Evolutionary conservation across 2,113 vertebrate species (phyloP).

Genomic region (Cololabis saira): DNA sequence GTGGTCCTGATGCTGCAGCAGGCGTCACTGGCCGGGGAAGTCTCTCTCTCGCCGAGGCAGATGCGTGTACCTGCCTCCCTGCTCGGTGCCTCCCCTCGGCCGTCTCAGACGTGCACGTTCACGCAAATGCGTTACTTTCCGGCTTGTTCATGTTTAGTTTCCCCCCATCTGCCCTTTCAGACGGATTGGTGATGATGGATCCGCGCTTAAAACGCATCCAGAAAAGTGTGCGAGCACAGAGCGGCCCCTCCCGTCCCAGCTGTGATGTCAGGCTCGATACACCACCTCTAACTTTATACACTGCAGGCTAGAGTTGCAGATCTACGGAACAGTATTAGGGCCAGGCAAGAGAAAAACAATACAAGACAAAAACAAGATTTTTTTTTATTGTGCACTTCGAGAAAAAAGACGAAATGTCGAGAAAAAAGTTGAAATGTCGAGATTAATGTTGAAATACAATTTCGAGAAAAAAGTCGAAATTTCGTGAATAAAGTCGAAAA

Average conservation of each 20-base stretch:
- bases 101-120: background rate
- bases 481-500: too few relatives aligned
- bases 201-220: slow-evolving; percentile 2
- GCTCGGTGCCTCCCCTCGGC: background rate
- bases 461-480: too few relatives aligned
- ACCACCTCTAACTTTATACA: slow-evolving; percentile 4
- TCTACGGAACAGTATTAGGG: too few relatives aligned
- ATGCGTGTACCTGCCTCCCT: slow-evolving; percentile 38
- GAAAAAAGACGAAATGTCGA: too few relatives aligned
- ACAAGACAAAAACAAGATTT: too few relatives aligned
- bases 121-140: slow-evolving; percentile 3
- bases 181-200: background rate
- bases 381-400: too few relatives aligned
- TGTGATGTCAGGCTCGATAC: slow-evolving; percentile 38
- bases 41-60: slow-evolving; percentile 38
- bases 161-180: background rate
- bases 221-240: slow-evolving; percentile 29
- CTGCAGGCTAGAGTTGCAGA: too few relatives aligned
- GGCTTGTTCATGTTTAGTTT: slow-evolving; percentile 27
- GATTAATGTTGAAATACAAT: too few relatives aligned
- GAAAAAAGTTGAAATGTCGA: too few relatives aligned
- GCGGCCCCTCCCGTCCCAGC: slow-evolving; percentile 48
- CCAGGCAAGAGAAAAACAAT: too few relatives aligned
- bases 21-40: slow-evolving; percentile 43
- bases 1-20: slow-evolving; percentile 59